These are phyloP conservation scores for Cassiopea xamachana DNA, from an alignment of 30 jellyfish, hydroid and myxozoan species.

Conservation along the genomic window DNA sequence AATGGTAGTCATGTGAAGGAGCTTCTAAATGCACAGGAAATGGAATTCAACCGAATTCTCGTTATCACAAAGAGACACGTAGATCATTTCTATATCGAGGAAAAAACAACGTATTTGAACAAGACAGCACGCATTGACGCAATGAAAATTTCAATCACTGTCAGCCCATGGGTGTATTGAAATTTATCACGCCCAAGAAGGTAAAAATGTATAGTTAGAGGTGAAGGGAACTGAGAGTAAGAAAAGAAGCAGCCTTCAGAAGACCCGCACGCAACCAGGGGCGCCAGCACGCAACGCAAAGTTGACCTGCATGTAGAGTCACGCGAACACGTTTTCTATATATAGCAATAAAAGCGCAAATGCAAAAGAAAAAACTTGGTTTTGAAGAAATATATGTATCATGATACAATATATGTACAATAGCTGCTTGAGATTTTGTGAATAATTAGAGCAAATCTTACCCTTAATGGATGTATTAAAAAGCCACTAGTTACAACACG, in stretches of 20 bases:
- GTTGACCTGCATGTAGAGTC: conserved; percentile 16
- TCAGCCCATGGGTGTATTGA: not conserved
- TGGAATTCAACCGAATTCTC: too few species aligned
- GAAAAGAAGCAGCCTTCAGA: not conserved
- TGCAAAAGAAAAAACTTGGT: not conserved
- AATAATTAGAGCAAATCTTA: not conserved
- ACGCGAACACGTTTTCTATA: not conserved
- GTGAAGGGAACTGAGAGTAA: not conserved
- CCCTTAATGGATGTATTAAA: not conserved
- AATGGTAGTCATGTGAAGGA: too few species aligned
- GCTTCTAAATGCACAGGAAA: too few species aligned
- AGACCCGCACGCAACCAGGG: not conserved
- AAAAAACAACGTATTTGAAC: too few species aligned
- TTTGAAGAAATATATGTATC: not conserved
- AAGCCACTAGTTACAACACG: not conserved
- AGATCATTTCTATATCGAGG: too few species aligned
- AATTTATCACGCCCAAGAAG: not conserved
- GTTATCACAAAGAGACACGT: too few species aligned
- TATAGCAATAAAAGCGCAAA: not conserved
- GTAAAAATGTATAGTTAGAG: not conserved
- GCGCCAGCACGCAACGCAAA: conserved; percentile 1
- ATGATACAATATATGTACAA: not conserved
- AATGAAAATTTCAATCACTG: not conserved
- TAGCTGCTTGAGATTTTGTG: not conserved
- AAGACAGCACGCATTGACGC: not conserved